Evolutionary conservation across 2,113 vertebrate genomes (phyloP).

Genomic region (Naja naja): DNA sequence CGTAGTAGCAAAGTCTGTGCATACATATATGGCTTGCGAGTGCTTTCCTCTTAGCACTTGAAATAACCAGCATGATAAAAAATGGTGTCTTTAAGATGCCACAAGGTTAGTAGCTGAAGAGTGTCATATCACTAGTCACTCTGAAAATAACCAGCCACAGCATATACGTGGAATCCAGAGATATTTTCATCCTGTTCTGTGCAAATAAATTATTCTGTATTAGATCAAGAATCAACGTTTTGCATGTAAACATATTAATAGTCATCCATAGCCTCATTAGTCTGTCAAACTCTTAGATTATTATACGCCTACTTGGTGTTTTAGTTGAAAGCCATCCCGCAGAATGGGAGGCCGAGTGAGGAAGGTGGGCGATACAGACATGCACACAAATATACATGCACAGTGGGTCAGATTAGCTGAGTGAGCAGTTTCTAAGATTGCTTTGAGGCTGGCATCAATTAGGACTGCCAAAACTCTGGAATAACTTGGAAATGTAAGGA

Average conservation of each 20-base stretch:
- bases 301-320: constrained; percentile 63
- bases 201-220: constrained; percentile 5
- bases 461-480: constrained; percentile 58
- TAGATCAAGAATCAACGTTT: constrained; percentile 54
- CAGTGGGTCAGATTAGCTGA: constrained; percentile 60
- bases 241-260: constrained; percentile 44
- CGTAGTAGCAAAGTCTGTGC: not conserved
- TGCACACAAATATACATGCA: constrained; percentile 18
- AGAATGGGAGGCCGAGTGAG: constrained; percentile 54
- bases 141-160: not conserved
- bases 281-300: constrained; percentile 54
- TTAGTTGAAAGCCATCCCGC: constrained; percentile 65
- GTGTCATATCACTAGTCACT: not conserved
- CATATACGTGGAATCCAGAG: not conserved
- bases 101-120: not conserved
- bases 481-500: constrained; percentile 52
- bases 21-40: not conserved
- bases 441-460: constrained; percentile 42
- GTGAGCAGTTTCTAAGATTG: constrained; percentile 58
- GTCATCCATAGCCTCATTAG: constrained; percentile 36
- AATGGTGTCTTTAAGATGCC: not conserved
- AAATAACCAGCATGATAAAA: not conserved
- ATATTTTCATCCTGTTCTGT: not conserved
- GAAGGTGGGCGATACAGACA: constrained; percentile 68
- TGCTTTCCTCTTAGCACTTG: not conserved